A percentile compares a stretch with the other conserved stretches of the same genome.
Evolutionary conservation across 2,888 invertebrate genomes (phyloP).

Genomic region (Diarsia rubi): DNA sequence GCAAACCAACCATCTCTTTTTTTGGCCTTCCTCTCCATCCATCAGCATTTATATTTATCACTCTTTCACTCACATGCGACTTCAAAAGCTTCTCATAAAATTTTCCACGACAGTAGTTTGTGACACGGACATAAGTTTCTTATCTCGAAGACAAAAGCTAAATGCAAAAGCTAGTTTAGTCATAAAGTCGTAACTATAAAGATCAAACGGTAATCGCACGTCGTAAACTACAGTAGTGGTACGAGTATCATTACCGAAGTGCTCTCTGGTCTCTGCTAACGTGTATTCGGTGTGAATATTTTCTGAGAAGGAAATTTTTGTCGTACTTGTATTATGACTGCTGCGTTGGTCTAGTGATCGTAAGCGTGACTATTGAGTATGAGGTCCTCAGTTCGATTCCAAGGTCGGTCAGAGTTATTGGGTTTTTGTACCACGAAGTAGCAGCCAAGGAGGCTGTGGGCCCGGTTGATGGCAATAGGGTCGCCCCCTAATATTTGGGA

Average conservation of each 20-base stretch:
- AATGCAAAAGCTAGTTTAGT: slow-evolving; percentile 20
- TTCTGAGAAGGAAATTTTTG: neutral
- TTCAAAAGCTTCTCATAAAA: neutral
- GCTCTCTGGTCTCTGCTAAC: neutral
- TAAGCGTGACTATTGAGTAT: too few species aligned
- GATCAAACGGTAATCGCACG: slow-evolving; percentile 30
- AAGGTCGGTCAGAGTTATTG: too few species aligned
- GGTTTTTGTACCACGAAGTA: too few species aligned
- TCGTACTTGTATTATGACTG: neutral
- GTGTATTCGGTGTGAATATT: slow-evolving; percentile 8
- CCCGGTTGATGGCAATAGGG: too few species aligned
- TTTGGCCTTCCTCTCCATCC: too few species aligned
- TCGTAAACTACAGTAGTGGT: slow-evolving; percentile 38
- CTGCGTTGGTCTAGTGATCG: too few species aligned
- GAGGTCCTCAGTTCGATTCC: too few species aligned
- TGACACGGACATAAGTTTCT: slow-evolving; percentile 16
- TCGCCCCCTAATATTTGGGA: too few species aligned
- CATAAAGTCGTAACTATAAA: slow-evolving; percentile 32
- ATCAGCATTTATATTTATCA: neutral
- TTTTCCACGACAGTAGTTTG: neutral
- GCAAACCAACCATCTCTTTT: too few species aligned
- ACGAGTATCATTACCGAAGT: neutral
- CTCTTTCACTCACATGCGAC: neutral
- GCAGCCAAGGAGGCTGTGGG: too few species aligned
- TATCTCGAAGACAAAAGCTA: slow-evolving; percentile 34